Evolutionary conservation across 2,888 invertebrate genomes (phyloP), one percentile per base, ranked within the genome.

Genomic region (Parochlus steinenii): DNA sequence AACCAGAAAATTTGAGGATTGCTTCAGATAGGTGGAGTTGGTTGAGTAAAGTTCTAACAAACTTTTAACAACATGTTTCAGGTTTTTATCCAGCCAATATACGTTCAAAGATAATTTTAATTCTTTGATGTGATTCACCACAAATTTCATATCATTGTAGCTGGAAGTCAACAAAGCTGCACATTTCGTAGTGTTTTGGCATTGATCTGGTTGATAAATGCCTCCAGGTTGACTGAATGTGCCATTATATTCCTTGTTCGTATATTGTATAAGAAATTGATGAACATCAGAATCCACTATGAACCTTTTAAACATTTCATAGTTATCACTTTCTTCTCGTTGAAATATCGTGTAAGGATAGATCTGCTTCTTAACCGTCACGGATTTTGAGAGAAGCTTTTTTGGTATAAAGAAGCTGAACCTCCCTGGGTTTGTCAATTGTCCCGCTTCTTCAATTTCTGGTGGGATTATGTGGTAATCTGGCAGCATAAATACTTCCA

Each of bases 401-500:
- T 49, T 51, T 0, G 73, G 74, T 25, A 72, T 64, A 47, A 71
- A 74, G 73, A 74, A 74, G 5, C 72, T 70, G 46, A 69, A 73
- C 33, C 71, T 62, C 4, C 70, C 72, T 0, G 69, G 64, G 4
- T 63, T 58, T 2, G 60, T 58, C 2, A 67, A 48, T 6, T 55
- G 55, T 2, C 74, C 74, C 30, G 65, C 63, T 43, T 67, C 67
- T 10, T 40, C 38, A n/a, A 54, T 42, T 8, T n/a, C n/a, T n/a
- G n/a, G n/a, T n/a, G n/a, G n/a, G n/a, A 50, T 25, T 43, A 63
- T 56, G 46, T 71, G 71, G 34, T 64, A 62, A 27, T 72, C 68
- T 0, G 75, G 67, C 15, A 71, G 64, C 39, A 73, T 58, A 74
- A 77, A 78, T 1, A 75, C 71, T 51, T 77, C 80, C 47, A 80